These are phyloP conservation scores for Euzophera pinguis DNA, from an alignment of 2,888 invertebrate genomes.

Conservation along the genomic window DNA sequence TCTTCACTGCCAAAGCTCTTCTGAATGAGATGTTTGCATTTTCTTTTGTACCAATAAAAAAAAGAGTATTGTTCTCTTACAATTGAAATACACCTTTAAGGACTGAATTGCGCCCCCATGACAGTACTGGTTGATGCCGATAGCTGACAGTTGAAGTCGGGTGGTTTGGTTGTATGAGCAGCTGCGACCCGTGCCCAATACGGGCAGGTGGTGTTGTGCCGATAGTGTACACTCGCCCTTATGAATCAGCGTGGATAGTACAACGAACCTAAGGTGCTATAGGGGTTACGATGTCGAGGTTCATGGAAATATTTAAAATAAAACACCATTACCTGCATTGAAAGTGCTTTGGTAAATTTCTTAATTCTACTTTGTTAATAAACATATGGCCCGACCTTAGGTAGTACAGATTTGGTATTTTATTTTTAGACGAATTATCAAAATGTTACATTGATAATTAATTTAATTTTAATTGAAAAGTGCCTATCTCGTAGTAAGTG, in stretches of 20 bases:
- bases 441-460: too few species aligned
- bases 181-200: conserved; percentile 37
- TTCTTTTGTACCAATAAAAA: neutral
- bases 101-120: conserved; percentile 16
- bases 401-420: too few species aligned
- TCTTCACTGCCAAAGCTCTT: conserved; percentile 8
- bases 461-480: too few species aligned
- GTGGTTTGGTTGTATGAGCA: conserved; percentile 34
- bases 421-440: too few species aligned
- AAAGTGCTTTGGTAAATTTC: too few species aligned
- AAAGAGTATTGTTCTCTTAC: conserved; percentile 7
- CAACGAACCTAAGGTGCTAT: neutral
- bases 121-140: conserved; percentile 28
- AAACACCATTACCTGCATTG: too few species aligned
- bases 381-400: too few species aligned
- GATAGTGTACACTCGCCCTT: neutral
- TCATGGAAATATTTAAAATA: neutral
- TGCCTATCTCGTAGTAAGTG: too few species aligned
- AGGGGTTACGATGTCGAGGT: too few species aligned
- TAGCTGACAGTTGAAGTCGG: conserved; percentile 36
- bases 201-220: neutral
- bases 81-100: conserved; percentile 11
- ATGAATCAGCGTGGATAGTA: neutral
- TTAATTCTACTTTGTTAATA: too few species aligned
- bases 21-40: conserved; percentile 20